These are phyloP conservation scores for Uropetala carovei DNA, from an alignment of 2,888 invertebrate genomes.

Conservation along the genomic window DNA sequence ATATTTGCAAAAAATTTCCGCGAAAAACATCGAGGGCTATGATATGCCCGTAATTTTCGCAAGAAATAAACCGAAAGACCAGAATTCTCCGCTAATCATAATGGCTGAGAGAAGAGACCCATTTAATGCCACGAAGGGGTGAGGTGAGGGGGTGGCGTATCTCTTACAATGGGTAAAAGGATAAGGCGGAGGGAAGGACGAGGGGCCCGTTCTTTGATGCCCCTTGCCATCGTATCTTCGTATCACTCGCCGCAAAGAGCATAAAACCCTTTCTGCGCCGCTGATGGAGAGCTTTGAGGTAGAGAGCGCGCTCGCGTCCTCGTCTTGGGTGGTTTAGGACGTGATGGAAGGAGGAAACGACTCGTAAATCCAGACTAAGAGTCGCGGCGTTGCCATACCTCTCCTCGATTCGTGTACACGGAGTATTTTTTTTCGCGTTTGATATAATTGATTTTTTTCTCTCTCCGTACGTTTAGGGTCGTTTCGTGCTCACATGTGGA, in stretches of 20 bases:
- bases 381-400: neutral
- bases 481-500: neutral
- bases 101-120: neutral
- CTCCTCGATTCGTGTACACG: neutral
- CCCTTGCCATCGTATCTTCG: slow-evolving; percentile 20
- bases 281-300: slow-evolving; percentile 10
- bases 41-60: neutral
- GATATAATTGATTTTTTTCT: neutral
- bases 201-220: neutral
- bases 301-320: neutral
- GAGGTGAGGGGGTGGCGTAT: neutral
- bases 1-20: neutral
- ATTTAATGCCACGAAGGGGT: neutral
- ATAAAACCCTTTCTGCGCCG: slow-evolving; percentile 27
- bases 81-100: neutral
- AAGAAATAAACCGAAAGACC: neutral
- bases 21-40: neutral
- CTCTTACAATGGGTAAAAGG: slow-evolving; percentile 18
- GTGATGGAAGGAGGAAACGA: slow-evolving; percentile 18
- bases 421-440: neutral
- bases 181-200: neutral
- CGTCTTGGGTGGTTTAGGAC: slow-evolving; percentile 28
- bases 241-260: slow-evolving; percentile 21
- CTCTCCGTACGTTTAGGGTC: neutral
- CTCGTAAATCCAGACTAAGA: slow-evolving; percentile 27